Conservation (phyloP, 2,888 invertebrate genomes). For the Ypsolopha sequella region DNA sequence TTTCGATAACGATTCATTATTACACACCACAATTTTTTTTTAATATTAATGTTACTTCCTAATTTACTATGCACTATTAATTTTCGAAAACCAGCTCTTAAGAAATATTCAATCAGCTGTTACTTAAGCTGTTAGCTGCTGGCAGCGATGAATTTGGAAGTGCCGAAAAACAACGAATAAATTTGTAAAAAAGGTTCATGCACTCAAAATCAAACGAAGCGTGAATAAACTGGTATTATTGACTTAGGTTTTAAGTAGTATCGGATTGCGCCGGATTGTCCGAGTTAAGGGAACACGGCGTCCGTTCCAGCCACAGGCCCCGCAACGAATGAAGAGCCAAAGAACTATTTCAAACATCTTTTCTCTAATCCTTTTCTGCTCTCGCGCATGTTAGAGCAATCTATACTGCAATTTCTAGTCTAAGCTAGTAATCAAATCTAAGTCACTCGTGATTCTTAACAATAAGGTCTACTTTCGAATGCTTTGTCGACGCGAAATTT, state of each 20-base stretch:
- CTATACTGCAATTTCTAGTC: background rate
- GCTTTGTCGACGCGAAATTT: too few relatives aligned
- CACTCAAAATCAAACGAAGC: constrained; percentile 36
- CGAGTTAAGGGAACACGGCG: constrained; percentile 18
- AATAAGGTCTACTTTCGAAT: background rate
- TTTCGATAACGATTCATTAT: background rate
- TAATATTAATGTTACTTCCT: background rate
- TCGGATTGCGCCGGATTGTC: constrained; percentile 9
- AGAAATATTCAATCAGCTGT: constrained; percentile 38
- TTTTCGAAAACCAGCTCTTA: background rate
- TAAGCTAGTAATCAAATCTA: background rate
- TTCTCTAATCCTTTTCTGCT: constrained; percentile 57
- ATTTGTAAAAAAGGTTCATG: constrained; percentile 41
- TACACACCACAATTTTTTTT: background rate
- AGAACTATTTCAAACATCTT: constrained; percentile 67
- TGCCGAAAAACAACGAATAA: constrained; percentile 17
- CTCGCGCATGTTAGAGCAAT: constrained; percentile 5
- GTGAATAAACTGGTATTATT: constrained; percentile 45
- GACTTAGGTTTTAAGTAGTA: constrained; percentile 27
- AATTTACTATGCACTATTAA: background rate
- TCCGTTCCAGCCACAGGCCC: constrained; percentile 52
- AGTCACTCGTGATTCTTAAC: background rate
- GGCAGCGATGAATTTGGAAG: constrained; percentile 41
- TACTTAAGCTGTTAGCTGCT: too few relatives aligned
- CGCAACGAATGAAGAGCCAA: constrained; percentile 59